phyloP scores from a whole-genome alignment of 2,113 vertebrate genomes.

The Daubentonia madagascariensis region DNA sequence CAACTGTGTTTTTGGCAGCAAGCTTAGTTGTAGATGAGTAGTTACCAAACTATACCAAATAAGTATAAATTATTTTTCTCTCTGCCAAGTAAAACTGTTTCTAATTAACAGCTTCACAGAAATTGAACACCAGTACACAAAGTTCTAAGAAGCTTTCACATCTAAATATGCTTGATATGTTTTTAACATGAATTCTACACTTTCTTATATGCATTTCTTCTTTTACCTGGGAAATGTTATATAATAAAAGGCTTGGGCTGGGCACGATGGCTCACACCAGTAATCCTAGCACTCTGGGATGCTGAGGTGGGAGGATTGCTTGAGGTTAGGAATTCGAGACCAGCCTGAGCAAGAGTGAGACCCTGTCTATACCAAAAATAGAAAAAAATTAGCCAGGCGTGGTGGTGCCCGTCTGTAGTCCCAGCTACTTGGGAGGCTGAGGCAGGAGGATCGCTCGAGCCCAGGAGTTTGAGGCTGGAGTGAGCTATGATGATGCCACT shows the following conservation, averaged over 20 bases:
- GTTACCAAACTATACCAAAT: neutral
- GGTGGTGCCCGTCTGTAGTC: no score
- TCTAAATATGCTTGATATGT: neutral
- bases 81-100: neutral
- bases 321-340: no score
- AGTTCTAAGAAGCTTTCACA: neutral
- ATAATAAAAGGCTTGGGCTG: neutral
- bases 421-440: no score
- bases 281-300: no score
- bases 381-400: no score
- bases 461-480: no score
- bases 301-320: no score
- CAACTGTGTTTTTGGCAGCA: neutral
- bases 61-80: neutral
- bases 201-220: neutral
- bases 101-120: neutral
- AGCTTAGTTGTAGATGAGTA: neutral
- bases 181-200: neutral
- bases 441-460: no score
- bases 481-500: no score
- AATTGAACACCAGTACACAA: neutral
- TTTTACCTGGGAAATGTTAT: neutral
- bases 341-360: no score
- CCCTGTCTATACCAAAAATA: no score
- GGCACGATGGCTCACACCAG: no score